Conservation (phyloP, 2,113 vertebrate species). For the Sinocyclocheilus rhinocerous region DNA sequence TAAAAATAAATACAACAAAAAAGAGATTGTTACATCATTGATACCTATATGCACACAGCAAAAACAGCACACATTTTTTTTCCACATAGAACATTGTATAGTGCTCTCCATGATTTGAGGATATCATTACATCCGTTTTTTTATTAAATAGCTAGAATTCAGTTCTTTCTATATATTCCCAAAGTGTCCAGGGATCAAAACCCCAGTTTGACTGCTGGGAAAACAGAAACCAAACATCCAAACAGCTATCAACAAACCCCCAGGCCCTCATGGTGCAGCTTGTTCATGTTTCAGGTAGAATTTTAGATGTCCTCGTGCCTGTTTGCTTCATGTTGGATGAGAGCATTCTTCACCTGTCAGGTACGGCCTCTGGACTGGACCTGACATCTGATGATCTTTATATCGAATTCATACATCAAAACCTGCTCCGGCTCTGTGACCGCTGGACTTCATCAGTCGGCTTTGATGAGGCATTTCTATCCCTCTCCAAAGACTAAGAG, state of each 20-base stretch:
- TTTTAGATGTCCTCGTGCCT: slow-evolving; percentile 58
- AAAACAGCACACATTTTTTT: not conserved
- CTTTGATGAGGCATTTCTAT: slow-evolving; percentile 70
- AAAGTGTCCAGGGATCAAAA: slow-evolving; percentile 37
- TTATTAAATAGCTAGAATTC: slow-evolving; percentile 8
- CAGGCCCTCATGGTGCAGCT: slow-evolving; percentile 32
- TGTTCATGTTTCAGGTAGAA: slow-evolving; percentile 61
- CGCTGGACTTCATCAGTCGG: slow-evolving; percentile 62
- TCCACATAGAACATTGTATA: not conserved
- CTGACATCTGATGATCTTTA: slow-evolving; percentile 67
- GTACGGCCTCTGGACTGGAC: slow-evolving; percentile 56
- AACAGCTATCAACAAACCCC: slow-evolving; percentile 23
- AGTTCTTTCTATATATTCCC: slow-evolving; percentile 22
- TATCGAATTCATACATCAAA: slow-evolving; percentile 72
- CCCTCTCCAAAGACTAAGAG: slow-evolving; percentile 68
- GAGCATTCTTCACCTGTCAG: slow-evolving; percentile 58
- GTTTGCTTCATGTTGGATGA: slow-evolving; percentile 51
- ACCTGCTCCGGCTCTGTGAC: slow-evolving; percentile 62
- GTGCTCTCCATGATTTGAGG: not conserved
- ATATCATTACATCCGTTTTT: slow-evolving; percentile 23
- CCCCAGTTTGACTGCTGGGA: not conserved
- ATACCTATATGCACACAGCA: not conserved
- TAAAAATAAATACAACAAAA: not conserved
- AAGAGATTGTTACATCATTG: not conserved
- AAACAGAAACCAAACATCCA: slow-evolving; percentile 38